These are phyloP conservation scores for Drosophila affinis DNA, from an alignment of 2,888 invertebrate species.

Conservation along the genomic window DNA sequence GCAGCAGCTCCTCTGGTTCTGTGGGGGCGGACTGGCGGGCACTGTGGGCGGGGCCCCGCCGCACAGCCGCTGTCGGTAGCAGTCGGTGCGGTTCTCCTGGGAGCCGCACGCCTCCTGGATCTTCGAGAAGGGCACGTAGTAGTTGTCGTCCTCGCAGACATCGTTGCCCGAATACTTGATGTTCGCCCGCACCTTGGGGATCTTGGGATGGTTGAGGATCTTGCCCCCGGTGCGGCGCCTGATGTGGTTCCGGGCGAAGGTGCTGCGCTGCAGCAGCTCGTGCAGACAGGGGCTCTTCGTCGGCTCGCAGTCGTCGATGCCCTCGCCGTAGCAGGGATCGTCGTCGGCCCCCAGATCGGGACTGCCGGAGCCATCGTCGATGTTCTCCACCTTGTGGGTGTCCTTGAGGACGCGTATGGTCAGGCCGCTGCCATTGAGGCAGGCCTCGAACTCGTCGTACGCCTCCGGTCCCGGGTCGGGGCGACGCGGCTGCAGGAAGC, in stretches of 20 bases:
- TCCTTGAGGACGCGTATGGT: slow-evolving; percentile 82
- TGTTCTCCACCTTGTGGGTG: slow-evolving; percentile 78
- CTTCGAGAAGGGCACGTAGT: slow-evolving; percentile 77
- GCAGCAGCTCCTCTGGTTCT: slow-evolving; percentile 76
- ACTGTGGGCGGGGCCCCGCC: slow-evolving; percentile 51
- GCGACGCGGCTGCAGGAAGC: slow-evolving; percentile 64
- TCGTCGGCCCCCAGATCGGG: slow-evolving; percentile 39
- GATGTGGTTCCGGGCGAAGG: slow-evolving; percentile 68
- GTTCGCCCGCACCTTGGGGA: slow-evolving; percentile 81
- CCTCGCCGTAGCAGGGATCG: slow-evolving; percentile 48
- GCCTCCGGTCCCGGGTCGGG: slow-evolving; percentile 80
- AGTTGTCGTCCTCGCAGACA: slow-evolving; percentile 70
- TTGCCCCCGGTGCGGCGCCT: slow-evolving; percentile 66
- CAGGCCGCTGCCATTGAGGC: slow-evolving; percentile 82
- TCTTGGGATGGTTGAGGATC: slow-evolving; percentile 75
- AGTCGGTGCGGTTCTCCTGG: slow-evolving; percentile 67
- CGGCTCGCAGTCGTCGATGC: slow-evolving; percentile 23
- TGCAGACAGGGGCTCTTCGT: slow-evolving; percentile 40
- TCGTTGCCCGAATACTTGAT: slow-evolving; percentile 83
- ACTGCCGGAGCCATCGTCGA: slow-evolving; percentile 65
- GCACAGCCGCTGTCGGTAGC: slow-evolving; percentile 68
- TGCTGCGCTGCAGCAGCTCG: slow-evolving; percentile 52
- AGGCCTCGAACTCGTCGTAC: slow-evolving; percentile 83
- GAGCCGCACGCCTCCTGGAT: slow-evolving; percentile 71
- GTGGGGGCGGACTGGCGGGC: slow-evolving; percentile 53